phyloP scores from a whole-genome alignment of 1,140 invertebrate genomes.

The Stenopsyche tienmushanensis region DNA sequence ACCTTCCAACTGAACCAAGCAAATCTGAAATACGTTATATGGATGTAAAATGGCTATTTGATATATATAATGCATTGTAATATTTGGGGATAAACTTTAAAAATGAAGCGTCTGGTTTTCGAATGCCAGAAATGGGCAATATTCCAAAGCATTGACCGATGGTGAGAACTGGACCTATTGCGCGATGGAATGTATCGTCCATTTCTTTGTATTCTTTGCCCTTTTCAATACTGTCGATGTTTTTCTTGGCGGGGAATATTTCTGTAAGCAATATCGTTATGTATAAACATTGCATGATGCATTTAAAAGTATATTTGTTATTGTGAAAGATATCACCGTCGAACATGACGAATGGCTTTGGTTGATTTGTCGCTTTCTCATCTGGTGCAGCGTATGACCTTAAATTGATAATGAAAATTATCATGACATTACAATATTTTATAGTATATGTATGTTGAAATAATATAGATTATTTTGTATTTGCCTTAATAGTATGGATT shows the following conservation, averaged over 20 bases:
- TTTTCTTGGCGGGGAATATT: conserved; percentile 23
- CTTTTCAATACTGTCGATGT: neutral
- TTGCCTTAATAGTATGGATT: neutral
- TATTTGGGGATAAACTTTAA: too few species aligned
- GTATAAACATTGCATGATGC: neutral
- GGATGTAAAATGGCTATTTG: neutral
- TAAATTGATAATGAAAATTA: neutral
- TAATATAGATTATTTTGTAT: neutral
- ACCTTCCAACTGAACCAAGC: conserved; percentile 29
- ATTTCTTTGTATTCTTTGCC: neutral
- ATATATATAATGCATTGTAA: too few species aligned
- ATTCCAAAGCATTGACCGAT: conserved; percentile 35
- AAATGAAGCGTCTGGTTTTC: conserved; percentile 24
- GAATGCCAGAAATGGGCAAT: conserved; percentile 28
- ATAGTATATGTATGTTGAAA: neutral
- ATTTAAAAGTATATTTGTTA: neutral
- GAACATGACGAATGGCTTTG: neutral
- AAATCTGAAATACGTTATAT: conserved; percentile 23
- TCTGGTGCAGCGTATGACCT: neutral
- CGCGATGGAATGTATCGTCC: conserved; percentile 32
- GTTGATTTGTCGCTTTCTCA: neutral
- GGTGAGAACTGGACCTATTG: conserved; percentile 31
- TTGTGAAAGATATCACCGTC: neutral
- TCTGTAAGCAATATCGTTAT: conserved; percentile 11
- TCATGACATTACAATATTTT: neutral